Evolutionary conservation across 2,113 vertebrate genomes (phyloP).

Genomic region (Actenoides lindsayi): DNA sequence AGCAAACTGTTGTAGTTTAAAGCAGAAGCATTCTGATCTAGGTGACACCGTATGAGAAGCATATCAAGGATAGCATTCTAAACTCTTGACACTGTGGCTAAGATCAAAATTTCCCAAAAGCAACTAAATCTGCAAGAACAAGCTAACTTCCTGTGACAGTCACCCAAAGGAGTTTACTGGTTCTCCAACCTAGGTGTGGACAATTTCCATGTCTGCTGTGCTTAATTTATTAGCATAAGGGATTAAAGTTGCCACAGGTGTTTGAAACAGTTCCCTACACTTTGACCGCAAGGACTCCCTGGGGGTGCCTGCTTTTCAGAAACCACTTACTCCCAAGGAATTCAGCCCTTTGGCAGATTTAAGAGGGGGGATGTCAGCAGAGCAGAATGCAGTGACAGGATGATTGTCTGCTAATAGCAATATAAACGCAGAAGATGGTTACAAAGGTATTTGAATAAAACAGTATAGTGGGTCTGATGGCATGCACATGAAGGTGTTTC

Average conservation of each 20-base stretch:
- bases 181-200: constrained; percentile 28
- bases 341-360: constrained; percentile 64
- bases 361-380: constrained; percentile 55
- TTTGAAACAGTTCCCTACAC: constrained; percentile 60
- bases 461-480: neutral
- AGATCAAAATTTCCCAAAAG: neutral
- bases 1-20: neutral
- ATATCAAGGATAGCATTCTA: neutral
- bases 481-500: neutral
- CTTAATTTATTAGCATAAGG: constrained; percentile 66
- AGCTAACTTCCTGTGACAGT: constrained; percentile 29
- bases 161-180: constrained; percentile 38
- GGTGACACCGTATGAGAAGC: neutral
- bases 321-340: constrained; percentile 65
- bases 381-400: constrained; percentile 58
- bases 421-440: constrained; percentile 29
- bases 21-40: neutral
- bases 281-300: constrained; percentile 61
- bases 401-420: constrained; percentile 62
- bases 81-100: neutral
- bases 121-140: neutral
- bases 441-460: constrained; percentile 4
- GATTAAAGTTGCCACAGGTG: constrained; percentile 68
- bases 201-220: constrained; percentile 52
- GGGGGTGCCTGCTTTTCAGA: constrained; percentile 52